phyloP scores from a whole-genome alignment of 1,140 invertebrate genomes.

The Aphelenchoides fujianensis region DNA sequence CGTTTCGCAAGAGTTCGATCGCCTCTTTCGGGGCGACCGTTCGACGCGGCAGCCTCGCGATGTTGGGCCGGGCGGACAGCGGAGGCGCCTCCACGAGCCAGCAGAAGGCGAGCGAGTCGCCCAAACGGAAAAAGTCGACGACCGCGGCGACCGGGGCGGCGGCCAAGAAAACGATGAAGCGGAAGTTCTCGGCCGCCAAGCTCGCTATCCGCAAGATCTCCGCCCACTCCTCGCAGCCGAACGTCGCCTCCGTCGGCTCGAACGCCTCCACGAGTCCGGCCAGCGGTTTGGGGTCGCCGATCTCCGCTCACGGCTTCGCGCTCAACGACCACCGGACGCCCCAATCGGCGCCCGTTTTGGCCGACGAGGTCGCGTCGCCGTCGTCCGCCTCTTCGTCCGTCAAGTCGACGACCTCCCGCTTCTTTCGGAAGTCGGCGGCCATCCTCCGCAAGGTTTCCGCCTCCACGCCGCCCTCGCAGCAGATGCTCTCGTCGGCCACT shows the following conservation, averaged over 20 bases:
- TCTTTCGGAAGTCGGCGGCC: constrained; percentile 1
- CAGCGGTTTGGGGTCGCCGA: not conserved
- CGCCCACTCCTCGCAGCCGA: constrained; percentile 8
- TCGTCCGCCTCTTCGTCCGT: not conserved
- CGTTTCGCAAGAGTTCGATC: constrained; percentile 29
- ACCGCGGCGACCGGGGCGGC: not conserved
- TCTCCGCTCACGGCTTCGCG: not conserved
- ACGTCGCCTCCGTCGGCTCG: not conserved
- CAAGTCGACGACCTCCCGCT: not conserved
- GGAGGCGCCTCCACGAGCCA: constrained; percentile 16
- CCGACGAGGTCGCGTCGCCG: not conserved
- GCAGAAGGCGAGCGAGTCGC: constrained; percentile 7
- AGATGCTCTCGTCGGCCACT: not conserved
- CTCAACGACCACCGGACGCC: not conserved
- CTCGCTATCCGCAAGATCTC: constrained; percentile 50
- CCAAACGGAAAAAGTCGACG: constrained; percentile 33
- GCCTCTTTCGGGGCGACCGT: constrained; percentile 15
- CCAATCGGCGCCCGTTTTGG: not conserved
- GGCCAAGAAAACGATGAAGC: constrained; percentile 43
- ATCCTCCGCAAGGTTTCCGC: constrained; percentile 14
- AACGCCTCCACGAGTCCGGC: constrained; percentile 21
- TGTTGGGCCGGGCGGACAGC: constrained; percentile 10
- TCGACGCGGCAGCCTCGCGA: constrained; percentile 21
- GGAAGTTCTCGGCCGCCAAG: constrained; percentile 44
- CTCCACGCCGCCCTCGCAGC: not conserved